Evolutionary conservation across 1,140 invertebrate species (phyloP), one percentile per base, ranked within the genome.

Genomic region (Oedothorax gibbosus): DNA sequence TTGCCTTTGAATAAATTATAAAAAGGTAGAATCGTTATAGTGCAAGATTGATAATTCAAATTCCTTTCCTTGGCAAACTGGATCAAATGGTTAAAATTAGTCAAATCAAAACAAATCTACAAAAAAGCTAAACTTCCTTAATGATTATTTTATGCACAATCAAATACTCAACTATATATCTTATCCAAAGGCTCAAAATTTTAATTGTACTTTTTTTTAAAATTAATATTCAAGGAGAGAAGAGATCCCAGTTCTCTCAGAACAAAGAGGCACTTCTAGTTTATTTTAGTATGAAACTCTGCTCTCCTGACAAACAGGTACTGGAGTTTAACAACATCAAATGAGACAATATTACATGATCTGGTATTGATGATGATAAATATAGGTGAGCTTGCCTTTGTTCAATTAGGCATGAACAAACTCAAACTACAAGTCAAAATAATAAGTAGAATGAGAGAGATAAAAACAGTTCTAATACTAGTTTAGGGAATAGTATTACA

Each of bases 261-360:
- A 72, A 60, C 66, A 82, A 60, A 64, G 79, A 82, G 79, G 79
- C 79, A 82, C 79, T 82, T 82, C 79, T 51, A 62, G 68, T 72
- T 69, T 60, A 72, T 66, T 71, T 71, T 51, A 71, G 14, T 64
- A 56, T 80, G 77, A 80, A 80, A 80, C 64, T 80, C 77, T 80
- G 15, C 77, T 80, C 77, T 68, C 77, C 65, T 68, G 66, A 69
- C 49, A 60, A 56, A 71, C 79, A 82, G 79, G 79, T 82, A 82
- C 66, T 82, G 79, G 68, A 72, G 72, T 72, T 62, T 72, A 69
- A 69, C 64, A 57, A 80, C 57, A 53, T 54, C 77, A 62, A 68
- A 66, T 68, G 77, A n/a, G 50, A 51, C 77, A 35, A 79, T 56
- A 53, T 50, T 68, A 79, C 50, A 68, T 79, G 77, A 79, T 77